Evolutionary conservation across 2,113 vertebrate species (phyloP).

Genomic region (Steatornis caripensis): DNA sequence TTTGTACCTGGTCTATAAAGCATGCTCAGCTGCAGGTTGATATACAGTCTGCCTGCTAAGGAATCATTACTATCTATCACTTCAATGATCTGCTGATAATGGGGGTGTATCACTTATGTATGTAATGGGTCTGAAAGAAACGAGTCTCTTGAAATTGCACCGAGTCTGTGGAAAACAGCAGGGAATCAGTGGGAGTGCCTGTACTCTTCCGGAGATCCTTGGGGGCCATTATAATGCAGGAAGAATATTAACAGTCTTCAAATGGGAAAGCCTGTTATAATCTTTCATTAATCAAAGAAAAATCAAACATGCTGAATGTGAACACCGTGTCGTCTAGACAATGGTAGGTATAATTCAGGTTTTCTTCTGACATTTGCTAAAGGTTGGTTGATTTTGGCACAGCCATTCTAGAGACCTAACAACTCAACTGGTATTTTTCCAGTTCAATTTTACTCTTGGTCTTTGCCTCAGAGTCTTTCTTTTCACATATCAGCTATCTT

Average conservation of each 20-base stretch:
- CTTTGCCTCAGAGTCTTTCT: background rate
- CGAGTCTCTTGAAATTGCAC: constrained; percentile 22
- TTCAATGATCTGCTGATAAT: constrained; percentile 49
- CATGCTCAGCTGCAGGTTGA: background rate
- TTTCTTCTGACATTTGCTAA: background rate
- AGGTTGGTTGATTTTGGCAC: background rate
- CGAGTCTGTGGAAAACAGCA: background rate
- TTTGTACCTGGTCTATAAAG: background rate
- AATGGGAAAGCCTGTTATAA: constrained; percentile 23
- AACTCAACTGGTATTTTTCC: background rate
- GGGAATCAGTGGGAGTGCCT: constrained; percentile 34
- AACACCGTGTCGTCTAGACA: background rate
- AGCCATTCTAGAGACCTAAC: background rate
- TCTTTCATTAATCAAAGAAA: background rate
- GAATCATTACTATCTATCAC: constrained; percentile 49
- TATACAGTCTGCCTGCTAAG: background rate
- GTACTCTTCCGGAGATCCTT: background rate
- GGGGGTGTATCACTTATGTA: constrained; percentile 16
- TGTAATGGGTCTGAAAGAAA: constrained; percentile 57
- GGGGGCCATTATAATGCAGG: background rate
- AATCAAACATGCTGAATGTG: background rate
- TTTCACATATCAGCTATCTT: background rate
- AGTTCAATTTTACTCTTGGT: background rate
- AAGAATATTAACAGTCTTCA: constrained; percentile 44
- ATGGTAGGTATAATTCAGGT: background rate